These are phyloP conservation scores for Tigriopus californicus DNA, from an alignment of 2,888 invertebrate species.

Conservation along the genomic window DNA sequence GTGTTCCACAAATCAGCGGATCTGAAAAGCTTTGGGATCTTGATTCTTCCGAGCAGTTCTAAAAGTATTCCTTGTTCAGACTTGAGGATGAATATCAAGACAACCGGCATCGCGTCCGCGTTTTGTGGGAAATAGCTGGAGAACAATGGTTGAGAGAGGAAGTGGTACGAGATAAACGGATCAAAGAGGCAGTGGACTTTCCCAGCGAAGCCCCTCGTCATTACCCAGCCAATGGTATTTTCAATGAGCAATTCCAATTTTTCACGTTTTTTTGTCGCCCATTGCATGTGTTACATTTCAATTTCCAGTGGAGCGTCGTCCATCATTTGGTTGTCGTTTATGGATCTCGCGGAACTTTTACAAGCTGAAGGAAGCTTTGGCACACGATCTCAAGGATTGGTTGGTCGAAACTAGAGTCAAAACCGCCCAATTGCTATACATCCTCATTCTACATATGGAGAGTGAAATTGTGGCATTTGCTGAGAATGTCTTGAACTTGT, in stretches of 20 bases:
- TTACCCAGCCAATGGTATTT: slow-evolving; percentile 3
- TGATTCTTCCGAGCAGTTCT: too few species aligned
- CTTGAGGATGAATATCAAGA: not conserved
- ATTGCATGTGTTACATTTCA: not conserved
- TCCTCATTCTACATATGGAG: not conserved
- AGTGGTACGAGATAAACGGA: not conserved
- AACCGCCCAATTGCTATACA: not conserved
- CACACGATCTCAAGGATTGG: slow-evolving; percentile 4
- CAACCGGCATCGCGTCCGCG: not conserved
- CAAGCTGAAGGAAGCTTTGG: not conserved
- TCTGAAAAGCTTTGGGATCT: too few species aligned
- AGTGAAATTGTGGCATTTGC: not conserved
- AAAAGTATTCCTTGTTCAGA: too few species aligned
- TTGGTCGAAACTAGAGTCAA: slow-evolving; percentile 7
- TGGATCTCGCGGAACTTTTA: not conserved
- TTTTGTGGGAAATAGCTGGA: not conserved
- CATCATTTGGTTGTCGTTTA: not conserved
- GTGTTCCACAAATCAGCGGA: too few species aligned
- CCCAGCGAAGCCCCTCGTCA: not conserved
- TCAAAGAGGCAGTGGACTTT: slow-evolving; percentile 1
- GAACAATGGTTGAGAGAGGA: not conserved
- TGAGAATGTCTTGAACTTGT: not conserved
- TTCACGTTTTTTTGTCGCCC: too few species aligned
- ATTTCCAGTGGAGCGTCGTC: not conserved
- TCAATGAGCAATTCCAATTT: not conserved